Base-by-base conservation (phyloP, 2,797 vertebrate species). In the Delichon dasypus region DNA sequence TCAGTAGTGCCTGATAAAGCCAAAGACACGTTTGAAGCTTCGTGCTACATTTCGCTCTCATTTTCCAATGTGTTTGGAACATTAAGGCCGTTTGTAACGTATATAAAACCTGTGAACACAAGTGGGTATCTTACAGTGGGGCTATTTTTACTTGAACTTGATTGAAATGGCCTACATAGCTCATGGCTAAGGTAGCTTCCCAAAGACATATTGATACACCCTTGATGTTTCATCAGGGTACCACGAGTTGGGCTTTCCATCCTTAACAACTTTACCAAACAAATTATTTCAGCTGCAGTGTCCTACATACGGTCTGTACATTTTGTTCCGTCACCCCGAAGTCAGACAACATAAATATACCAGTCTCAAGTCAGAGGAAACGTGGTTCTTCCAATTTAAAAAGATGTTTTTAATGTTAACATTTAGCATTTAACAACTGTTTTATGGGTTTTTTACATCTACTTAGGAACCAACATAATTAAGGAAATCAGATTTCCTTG, bases 121-220 rank as follows among this genome's bases (percentile, higher is more conserved):
- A 86, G 91, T 23, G 48, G 51, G 44, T 78, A 88, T 88, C 71
- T 94, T 67, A 66, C 73, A 93, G 55, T 18, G 48, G 90, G 85
- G 83, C 64, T 90, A 91, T 94, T 95, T 97, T 94, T 87, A 94
- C 68, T 91, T 93, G 77, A 88, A 94, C 77, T 90, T 80, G 67
- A 91, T 79, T 79, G 77, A 78, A 88, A 87, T 74, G 64, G 51
- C 80, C 83, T 95, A 85, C 50, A 57, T 96, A 94, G 83, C 81
- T 74, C 48, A 77, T 45, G 60, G 85, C 36, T 66, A 86, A 45
- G 23, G 9, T 20, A 57, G 44, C 21, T 36, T 42, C 83, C 81
- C 57, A 86, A 81, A 89, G 36, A n/a, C 21, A n/a, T 0, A 5
- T 7, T 60, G 62, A 48, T 48, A 70, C 75, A 70, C 17, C n/a